Evolutionary conservation across 1,140 invertebrate species (phyloP).

Genomic region (Venustaconcha ellipsiformis): DNA sequence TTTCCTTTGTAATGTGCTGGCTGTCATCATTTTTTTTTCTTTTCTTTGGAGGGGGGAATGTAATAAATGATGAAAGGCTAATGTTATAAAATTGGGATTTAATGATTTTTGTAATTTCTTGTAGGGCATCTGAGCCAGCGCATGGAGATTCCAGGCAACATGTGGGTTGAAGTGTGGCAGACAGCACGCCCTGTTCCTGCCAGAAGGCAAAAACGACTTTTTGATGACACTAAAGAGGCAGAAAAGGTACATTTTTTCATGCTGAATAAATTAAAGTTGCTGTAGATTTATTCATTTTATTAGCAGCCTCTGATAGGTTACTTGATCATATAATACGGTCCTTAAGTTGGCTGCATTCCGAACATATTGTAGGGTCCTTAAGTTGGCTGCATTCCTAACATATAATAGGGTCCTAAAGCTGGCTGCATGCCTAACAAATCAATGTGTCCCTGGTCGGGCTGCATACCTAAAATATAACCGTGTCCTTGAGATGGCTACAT

Average conservation of each 20-base stretch:
- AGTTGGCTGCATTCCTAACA: not conserved
- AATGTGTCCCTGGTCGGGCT: too few species aligned
- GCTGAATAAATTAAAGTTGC: not conserved
- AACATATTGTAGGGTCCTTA: not conserved
- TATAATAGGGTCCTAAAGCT: not conserved
- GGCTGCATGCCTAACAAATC: too few species aligned
- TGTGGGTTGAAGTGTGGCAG: constrained; percentile 92
- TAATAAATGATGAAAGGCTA: not conserved
- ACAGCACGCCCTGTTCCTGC: constrained; percentile 87
- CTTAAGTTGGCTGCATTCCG: not conserved
- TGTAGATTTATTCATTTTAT: not conserved
- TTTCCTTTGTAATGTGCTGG: too few species aligned
- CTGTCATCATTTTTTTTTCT: not conserved
- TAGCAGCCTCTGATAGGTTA: not conserved
- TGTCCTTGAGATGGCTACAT: not conserved
- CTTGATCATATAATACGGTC: not conserved
- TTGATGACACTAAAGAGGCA: constrained; percentile 96
- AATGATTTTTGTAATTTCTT: not conserved
- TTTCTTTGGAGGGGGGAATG: too few species aligned
- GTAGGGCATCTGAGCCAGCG: constrained; percentile 85
- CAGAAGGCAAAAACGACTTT: constrained; percentile 87
- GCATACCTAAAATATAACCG: not conserved
- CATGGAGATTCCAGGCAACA: constrained; percentile 95
- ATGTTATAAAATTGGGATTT: not conserved
- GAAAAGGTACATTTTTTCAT: constrained; percentile 78